Base-by-base conservation (phyloP, 2,113 vertebrate species). In the Hemiprocne comata region DNA sequence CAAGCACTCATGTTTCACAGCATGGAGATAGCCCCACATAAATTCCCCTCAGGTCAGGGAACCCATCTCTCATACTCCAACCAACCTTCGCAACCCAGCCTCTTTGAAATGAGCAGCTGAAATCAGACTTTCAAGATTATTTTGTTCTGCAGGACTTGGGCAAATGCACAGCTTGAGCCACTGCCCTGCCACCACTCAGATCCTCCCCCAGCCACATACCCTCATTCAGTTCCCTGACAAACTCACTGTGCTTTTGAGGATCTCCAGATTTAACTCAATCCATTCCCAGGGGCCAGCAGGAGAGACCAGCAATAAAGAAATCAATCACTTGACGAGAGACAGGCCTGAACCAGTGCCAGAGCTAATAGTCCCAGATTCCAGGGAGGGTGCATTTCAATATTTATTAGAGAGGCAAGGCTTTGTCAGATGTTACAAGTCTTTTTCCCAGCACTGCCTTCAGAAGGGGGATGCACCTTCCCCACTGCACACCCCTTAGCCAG, bases 251-350 rank as follows among this genome's bases (percentile, higher is more conserved):
- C 31, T 73, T 21, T 23, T 19, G 13, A 50, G 25, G 36, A 7
- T 70, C 61, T 64, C 25, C 2, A 11, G 57, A 21, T 83, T 60
- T 67, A 34, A 26, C 58, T 87, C 85, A 1, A 3, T 60, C 84
- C 14, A 0, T 84, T 73, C 81, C 77, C 36, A 1, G 36, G 33
- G 54, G 33, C 34, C 72, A 76, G 33, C 53, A 60, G 66, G 61
- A 61, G 67, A 57, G 34, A 65, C 34, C 23, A 65, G 48, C 60
- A 89, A 83, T 42, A 26, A 54, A 72, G 87, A 76, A 71, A 95
- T 65, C 72, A 51, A 69, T 85, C 71, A 20, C 34, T 73, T 0
- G 0, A 3, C 16, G 44, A 79, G 44, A 78, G 71, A 34, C 29
- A 24, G 58, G 48, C 29, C 58, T 36, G 75, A 51, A 34, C 3